Percentiles rank a stretch among this genome's conserved stretches.
These are phyloP conservation scores for Lampropteryx suffumata DNA, from an alignment of 2,888 invertebrate species.

Conservation along the genomic window DNA sequence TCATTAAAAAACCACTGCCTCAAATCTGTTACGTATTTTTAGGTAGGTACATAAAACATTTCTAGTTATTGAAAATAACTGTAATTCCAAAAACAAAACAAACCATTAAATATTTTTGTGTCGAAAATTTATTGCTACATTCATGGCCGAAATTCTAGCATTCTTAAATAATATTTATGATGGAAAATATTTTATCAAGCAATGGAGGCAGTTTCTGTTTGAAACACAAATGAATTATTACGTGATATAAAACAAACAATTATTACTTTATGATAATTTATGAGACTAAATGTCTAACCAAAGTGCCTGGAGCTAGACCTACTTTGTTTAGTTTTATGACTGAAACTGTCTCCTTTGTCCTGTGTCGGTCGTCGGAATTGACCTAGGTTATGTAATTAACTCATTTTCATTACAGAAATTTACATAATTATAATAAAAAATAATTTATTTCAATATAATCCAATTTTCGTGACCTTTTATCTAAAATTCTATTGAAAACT, in stretches of 20 bases:
- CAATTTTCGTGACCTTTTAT: neutral
- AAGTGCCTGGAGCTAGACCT: too few species aligned
- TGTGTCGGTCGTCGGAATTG: too few species aligned
- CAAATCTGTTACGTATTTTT: neutral
- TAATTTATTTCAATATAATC: neutral
- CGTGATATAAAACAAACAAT: neutral
- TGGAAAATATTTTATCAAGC: slow-evolving; percentile 13
- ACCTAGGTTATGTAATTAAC: too few species aligned
- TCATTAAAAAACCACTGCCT: too few species aligned
- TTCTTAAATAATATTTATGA: slow-evolving; percentile 18
- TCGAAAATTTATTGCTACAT: slow-evolving; percentile 8
- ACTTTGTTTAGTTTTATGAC: too few species aligned
- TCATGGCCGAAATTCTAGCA: slow-evolving; percentile 11
- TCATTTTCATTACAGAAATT: too few species aligned
- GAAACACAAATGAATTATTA: slow-evolving; percentile 6
- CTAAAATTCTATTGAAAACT: slow-evolving; percentile 11
- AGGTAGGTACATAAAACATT: neutral
- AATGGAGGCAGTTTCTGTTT: slow-evolving; percentile 1
- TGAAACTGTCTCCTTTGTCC: too few species aligned
- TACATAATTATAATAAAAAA: too few species aligned
- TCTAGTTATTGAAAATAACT: slow-evolving; percentile 1
- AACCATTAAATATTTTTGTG: slow-evolving; percentile 9
- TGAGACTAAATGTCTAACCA: too few species aligned
- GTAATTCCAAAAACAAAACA: slow-evolving; percentile 4
- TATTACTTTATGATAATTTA: neutral